These are phyloP conservation scores for Leptopilina syphax DNA, from an alignment of 2,888 invertebrate genomes.

Conservation along the genomic window DNA sequence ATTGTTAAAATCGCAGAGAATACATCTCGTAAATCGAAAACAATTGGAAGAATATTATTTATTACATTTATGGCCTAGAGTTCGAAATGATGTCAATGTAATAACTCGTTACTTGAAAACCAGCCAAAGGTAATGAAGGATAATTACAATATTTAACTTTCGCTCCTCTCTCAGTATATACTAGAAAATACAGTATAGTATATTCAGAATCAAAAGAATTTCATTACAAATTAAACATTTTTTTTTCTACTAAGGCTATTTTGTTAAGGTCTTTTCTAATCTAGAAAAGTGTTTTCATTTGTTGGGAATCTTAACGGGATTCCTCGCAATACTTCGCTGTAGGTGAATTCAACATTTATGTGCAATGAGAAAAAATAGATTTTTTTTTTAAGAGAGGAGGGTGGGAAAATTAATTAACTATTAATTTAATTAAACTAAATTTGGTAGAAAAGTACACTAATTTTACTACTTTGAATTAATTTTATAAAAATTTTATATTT, in stretches of 20 bases:
- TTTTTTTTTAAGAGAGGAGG: background rate
- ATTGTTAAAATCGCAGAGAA: too few species aligned
- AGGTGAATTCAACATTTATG: constrained; percentile 25
- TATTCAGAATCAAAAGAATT: background rate
- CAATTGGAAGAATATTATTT: constrained; percentile 8
- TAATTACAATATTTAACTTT: constrained; percentile 1
- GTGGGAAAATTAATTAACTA: constrained; percentile 25
- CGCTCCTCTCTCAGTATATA: background rate
- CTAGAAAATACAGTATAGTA: background rate
- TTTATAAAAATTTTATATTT: too few species aligned
- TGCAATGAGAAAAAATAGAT: background rate
- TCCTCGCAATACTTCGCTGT: background rate
- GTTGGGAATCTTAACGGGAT: constrained; percentile 15
- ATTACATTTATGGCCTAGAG: constrained; percentile 15
- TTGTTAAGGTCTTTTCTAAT: constrained; percentile 8
- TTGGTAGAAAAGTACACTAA: too few species aligned
- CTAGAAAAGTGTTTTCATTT: constrained; percentile 23
- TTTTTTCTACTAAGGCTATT: background rate
- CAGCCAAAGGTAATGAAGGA: constrained; percentile 10
- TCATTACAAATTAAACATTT: background rate
- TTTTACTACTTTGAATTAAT: too few species aligned
- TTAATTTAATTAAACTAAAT: too few species aligned
- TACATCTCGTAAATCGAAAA: background rate
- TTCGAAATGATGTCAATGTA: constrained; percentile 9
- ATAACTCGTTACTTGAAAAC: background rate